phyloP scores from a whole-genome alignment of 1,140 invertebrate species.

The Aphidius ervi region DNA sequence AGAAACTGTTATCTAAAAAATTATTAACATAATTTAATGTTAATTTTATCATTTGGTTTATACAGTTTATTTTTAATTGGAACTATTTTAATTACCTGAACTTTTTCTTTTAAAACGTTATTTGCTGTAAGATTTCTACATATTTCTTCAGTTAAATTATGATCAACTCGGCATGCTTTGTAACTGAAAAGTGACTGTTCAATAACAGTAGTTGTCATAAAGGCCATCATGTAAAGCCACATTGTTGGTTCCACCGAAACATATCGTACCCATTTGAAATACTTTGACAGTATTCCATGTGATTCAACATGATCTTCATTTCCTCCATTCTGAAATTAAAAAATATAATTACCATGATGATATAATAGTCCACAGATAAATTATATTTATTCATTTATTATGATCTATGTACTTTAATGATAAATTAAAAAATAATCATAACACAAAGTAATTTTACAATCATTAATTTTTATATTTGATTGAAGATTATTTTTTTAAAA shows the following conservation, averaged over 20 bases:
- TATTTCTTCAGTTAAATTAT: slow-evolving; percentile 60
- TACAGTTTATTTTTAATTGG: too few species aligned
- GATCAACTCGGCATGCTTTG: slow-evolving; percentile 68
- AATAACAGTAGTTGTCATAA: slow-evolving; percentile 72
- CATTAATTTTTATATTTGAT: too few species aligned
- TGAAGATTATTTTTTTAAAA: too few species aligned
- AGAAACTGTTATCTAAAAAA: slow-evolving; percentile 61
- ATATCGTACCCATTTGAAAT: slow-evolving; percentile 32
- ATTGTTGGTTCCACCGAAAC: slow-evolving; percentile 71
- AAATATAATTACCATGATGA: too few species aligned
- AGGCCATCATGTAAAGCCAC: slow-evolving; percentile 78
- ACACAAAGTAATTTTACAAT: too few species aligned
- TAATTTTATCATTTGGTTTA: slow-evolving; percentile 5
- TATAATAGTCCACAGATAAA: too few species aligned
- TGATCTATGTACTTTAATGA: too few species aligned
- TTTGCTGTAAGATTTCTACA: slow-evolving; percentile 61
- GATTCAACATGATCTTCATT: background rate
- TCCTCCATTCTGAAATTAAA: slow-evolving; percentile 10
- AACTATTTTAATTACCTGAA: slow-evolving; percentile 58
- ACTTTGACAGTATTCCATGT: slow-evolving; percentile 13
- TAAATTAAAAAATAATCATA: too few species aligned
- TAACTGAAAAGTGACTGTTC: slow-evolving; percentile 71
- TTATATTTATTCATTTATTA: too few species aligned
- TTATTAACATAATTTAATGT: background rate
- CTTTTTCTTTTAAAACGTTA: slow-evolving; percentile 56